Evolutionary conservation across 30 jellyfish, hydroid and myxozoan genomes (phyloP), one percentile per base, ranked within the genome.

Genomic region (Chrysaora quinquecirrha): DNA sequence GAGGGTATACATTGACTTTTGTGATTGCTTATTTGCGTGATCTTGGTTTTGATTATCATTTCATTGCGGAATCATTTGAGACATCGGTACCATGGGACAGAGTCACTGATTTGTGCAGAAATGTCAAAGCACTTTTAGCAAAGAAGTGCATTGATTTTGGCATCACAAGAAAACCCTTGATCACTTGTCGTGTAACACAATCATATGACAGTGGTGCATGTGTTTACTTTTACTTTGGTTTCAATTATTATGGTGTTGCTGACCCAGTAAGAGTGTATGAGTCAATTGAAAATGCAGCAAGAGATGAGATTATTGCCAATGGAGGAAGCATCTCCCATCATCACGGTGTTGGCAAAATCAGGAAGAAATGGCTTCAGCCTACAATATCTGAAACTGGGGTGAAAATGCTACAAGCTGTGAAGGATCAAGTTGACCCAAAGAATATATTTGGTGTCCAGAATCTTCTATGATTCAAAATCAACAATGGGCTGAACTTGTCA

Each of bases 21-120:
- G 98, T 94, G 31, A 93, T 93, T 20, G 98, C 98, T 10, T 93
- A 93, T 71, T 65, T 93, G 28, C 78, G 98, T 6, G 98, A 93
- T 75, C 95, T 93, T 81, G 98, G 97, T 31, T 73, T 93, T 67
- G 98, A 93, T 29, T 71, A 87, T 71, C 81, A 75, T 48, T 93
- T 76, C 78, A 93, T 93, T 67, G 98, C 97, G 12, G 98, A 93
- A 48, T 93, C 98, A 30, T 93, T 93, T 83, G 98, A 93, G 61
- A 93, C 98, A 34, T 93, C 98, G 1, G 98, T 93, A 3, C 98
- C 98, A 1, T 93, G 98, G 98, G 95, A 93, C 66, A 88, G 96
- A 43, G 98, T 93, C 19, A 21, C 91, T 14, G 95, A 87, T 34
- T 78, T 93, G 31, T 93, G 98, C 71, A 75, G 95, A 4, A 93